Base-by-base conservation (phyloP, 2,113 vertebrate species). In the Alexandromys fortis region DNA sequence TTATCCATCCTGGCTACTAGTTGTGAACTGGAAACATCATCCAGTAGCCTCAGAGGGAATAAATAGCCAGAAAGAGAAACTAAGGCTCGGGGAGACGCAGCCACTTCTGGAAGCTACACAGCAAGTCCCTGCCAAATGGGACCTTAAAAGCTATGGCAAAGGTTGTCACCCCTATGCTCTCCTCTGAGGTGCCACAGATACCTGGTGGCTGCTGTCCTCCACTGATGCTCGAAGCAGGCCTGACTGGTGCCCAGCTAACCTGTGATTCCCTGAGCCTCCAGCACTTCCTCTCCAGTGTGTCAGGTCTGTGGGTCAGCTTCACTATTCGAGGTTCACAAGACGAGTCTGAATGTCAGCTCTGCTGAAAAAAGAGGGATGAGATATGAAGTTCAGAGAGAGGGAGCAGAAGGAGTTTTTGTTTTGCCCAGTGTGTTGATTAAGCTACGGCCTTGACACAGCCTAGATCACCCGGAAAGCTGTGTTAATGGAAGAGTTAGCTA, bases 351-450 rank as follows among this genome's bases (percentile, higher is more conserved):
- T 33, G 26, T 49, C 55, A 22, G 47, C 35, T 86, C 49, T 13
- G 5, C 16, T 0, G 3, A 67, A 78, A 88, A 89, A 14, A 13
- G 14, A 7, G 5, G 22, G 3, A 1, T 19, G 42, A 28, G 55
- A 33, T 45, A 2, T 0, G 16, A 6, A 11, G 47, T 22, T 47
- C 72, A 58, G 10, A 17, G 0, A 16, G 3, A 26, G 26, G 38
- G 49, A 75, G 58, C 0, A 9, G 65, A 92, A 58, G 45, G 21
- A 7, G 14, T 52, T 68, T 81, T 68, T 17, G 30, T n/a, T 70
- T 49, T 14, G 22, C 8, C 7, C 13, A 17, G 7, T 28, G n/a
- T 45, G 55, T 61, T 61, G 55, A 82, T 82, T 38, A 79, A 65
- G 19, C 38, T 65, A 38, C 11, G 5, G 16, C 30, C 3, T 61